Evolutionary conservation across 2,113 vertebrate genomes (phyloP).

Genomic region (Gobius niger): DNA sequence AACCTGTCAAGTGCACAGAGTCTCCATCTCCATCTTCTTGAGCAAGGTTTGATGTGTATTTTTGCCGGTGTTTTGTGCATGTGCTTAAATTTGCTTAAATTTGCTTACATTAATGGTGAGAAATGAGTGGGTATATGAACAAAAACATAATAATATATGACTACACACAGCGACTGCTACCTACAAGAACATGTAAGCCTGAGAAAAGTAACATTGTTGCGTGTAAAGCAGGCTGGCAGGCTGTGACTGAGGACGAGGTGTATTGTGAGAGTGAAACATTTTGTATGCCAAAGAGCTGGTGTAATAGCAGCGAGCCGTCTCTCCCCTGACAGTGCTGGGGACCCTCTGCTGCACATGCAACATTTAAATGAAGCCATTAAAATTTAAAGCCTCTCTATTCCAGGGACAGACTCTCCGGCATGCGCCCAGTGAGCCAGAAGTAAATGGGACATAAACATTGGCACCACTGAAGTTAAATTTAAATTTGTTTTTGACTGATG

Average conservation of each 20-base stretch:
- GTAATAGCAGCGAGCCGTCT: conserved; percentile 34
- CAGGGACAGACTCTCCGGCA: conserved; percentile 54
- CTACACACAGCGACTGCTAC: conserved; percentile 8
- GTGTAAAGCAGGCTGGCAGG: conserved; percentile 28
- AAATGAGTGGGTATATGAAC: too few species aligned
- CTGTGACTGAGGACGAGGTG: conserved; percentile 17
- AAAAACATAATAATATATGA: too few species aligned
- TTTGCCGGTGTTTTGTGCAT: too few species aligned
- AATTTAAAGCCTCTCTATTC: conserved; percentile 54
- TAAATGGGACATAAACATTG: conserved; percentile 55
- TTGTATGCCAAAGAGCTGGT: conserved; percentile 41
- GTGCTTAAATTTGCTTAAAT: too few species aligned
- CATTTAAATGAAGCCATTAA: conserved; percentile 73
- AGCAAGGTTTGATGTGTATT: too few species aligned
- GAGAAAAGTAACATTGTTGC: conserved; percentile 26
- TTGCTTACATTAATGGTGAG: too few species aligned
- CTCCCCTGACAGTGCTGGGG: conserved; percentile 54
- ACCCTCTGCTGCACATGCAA: conserved; percentile 55
- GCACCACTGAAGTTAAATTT: conserved; percentile 27
- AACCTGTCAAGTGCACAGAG: too few species aligned
- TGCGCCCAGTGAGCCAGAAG: conserved; percentile 45
- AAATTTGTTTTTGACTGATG: conserved; percentile 12
- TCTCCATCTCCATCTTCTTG: too few species aligned
- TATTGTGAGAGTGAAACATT: conserved; percentile 57
- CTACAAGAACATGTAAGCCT: conserved; percentile 6